phyloP scores from a whole-genome alignment of 2,797 vertebrate species.

The Enteromius trimaculatus region DNA sequence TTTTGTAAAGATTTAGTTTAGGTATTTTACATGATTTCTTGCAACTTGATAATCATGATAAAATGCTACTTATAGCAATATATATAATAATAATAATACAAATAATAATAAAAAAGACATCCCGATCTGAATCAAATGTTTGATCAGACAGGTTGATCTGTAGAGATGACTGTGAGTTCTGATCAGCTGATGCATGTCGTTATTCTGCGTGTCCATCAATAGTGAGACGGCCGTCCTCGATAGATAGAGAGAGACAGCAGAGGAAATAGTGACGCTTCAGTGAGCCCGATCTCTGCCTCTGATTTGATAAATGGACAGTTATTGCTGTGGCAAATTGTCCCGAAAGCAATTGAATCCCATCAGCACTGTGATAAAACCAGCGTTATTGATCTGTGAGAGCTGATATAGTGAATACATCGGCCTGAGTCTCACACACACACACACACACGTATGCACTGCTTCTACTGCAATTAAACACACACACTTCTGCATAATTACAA shows the following conservation, averaged over 20 bases:
- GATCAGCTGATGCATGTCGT: neutral
- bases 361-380: constrained; percentile 84
- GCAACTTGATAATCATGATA: too few relatives aligned
- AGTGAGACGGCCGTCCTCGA: neutral
- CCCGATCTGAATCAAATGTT: too few relatives aligned
- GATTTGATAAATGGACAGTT: constrained; percentile 91
- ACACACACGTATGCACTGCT: neutral
- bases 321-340: constrained; percentile 92
- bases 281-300: constrained; percentile 71
- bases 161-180: neutral
- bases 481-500: neutral
- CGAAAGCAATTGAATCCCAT: constrained; percentile 87
- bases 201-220: neutral
- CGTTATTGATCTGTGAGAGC: constrained; percentile 93
- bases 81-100: too few relatives aligned
- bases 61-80: neutral
- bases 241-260: constrained; percentile 44
- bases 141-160: neutral
- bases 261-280: constrained; percentile 66
- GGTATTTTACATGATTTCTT: too few relatives aligned
- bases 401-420: constrained; percentile 94
- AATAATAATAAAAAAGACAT: too few relatives aligned
- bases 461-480: constrained; percentile 8
- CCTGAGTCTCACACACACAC: constrained; percentile 38
- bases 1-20: too few relatives aligned